Base-by-base conservation (phyloP, 2,797 vertebrate genomes). In the Pelobates cultripes region DNA sequence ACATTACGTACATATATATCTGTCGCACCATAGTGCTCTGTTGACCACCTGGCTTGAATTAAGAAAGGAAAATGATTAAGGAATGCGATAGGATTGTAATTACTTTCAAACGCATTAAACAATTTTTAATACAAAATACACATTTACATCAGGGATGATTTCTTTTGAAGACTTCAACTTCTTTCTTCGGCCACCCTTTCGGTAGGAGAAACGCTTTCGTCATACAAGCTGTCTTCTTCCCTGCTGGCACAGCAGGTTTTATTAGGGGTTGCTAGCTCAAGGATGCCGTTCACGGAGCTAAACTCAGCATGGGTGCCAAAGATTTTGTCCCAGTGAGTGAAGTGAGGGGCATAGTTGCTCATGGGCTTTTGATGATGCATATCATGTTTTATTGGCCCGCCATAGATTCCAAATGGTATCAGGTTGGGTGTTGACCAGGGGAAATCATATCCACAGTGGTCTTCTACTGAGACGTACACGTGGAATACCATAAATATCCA, bases 381-480 rank as follows among this genome's bases (percentile, higher is more conserved):
- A 86, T 95, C 94, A 15, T 94, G 94, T 43, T 92, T 92, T 0
- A 91, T 87, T 2, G 94, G 90, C 0, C 94, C 93, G 0, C 93
- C 93, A 44, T 92, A 88, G 68, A 94, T 89, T 3, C 93, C 93
- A 2, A 92, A 90, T 8, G 93, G 93, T 77, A 94, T 88, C 78
- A 94, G 73, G 45, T 85, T 89, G 80, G 90, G 91, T 41, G 93
- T 90, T 7, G 87, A 85, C 91, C 91, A 94, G 0, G 93, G 94
- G 68, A 95, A 86, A 86, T 94, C 92, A 0, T 94, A 94, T 43
- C 94, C 93, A 45, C 92, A 91, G 85, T 94, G 94, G 81, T 94
- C 93, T 84, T 95, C 94, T 75, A 95, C 93, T 0, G 93, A 94
- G 88, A 95, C 86, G 91, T 92, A 94, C 77, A 94, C 85, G 41